phyloP scores from a whole-genome alignment of 2,797 vertebrate genomes.

The Notoglanidium macrostoma region DNA sequence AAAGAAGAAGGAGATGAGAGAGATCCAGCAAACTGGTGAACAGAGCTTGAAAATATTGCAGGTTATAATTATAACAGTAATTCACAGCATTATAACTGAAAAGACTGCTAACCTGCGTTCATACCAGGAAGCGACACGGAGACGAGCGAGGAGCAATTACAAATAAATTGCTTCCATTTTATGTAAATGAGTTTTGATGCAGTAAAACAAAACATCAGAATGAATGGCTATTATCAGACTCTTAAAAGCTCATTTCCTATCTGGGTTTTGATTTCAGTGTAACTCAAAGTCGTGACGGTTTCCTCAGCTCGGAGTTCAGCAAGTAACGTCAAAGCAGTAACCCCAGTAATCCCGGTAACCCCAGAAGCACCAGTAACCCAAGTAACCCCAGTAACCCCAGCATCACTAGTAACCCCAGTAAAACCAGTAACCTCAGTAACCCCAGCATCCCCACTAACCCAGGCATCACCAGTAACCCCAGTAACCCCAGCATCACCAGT shows the following conservation, averaged over 20 bases:
- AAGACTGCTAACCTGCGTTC: not conserved
- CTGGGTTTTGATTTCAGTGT: not conserved
- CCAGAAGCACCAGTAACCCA: no score
- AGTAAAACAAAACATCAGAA: not conserved
- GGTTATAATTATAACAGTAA: slow-evolving; percentile 5
- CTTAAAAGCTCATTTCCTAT: not conserved
- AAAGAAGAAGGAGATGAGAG: no score
- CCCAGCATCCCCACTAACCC: no score
- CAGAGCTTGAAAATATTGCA: not conserved
- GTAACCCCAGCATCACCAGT: no score
- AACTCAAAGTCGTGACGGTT: not conserved
- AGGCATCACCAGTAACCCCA: no score
- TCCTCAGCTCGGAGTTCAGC: not conserved
- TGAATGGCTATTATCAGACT: not conserved
- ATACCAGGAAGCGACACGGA: not conserved
- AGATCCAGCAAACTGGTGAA: not conserved
- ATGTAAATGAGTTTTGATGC: slow-evolving; percentile 1
- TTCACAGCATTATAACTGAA: not conserved
- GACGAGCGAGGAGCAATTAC: not conserved
- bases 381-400: no score
- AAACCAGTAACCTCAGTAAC: no score
- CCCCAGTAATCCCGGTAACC: not conserved
- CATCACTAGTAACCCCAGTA: no score
- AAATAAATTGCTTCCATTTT: not conserved
- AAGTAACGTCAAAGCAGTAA: not conserved